Conservation (phyloP, 2,888 invertebrate genomes). For the Pollenia griseotomentosa region DNA sequence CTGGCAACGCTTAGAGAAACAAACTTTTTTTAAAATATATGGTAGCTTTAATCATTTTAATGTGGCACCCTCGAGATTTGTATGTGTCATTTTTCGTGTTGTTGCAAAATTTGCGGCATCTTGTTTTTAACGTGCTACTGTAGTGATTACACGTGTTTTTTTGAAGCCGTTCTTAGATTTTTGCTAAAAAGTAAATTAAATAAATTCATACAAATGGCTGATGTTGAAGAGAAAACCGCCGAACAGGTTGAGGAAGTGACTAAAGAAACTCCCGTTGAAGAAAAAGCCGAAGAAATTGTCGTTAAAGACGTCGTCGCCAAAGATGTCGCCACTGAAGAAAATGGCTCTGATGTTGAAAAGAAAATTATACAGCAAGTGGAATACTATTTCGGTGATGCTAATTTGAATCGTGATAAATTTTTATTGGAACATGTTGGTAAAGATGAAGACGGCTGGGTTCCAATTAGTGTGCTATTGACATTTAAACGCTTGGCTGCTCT, state of each 20-base stretch:
- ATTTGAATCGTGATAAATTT: conserved; percentile 96
- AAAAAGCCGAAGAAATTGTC: conserved; percentile 31
- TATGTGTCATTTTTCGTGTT: conserved; percentile 26
- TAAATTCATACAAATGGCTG: conserved; percentile 77
- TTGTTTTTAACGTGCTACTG: conserved; percentile 57
- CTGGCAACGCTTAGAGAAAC: too few species aligned
- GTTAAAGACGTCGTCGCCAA: conserved; percentile 23
- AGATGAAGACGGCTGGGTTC: conserved; percentile 97
- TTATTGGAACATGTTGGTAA: conserved; percentile 93
- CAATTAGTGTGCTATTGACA: conserved; percentile 91
- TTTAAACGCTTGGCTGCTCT: conserved; percentile 94
- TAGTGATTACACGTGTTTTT: conserved; percentile 71
- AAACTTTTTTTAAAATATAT: neutral
- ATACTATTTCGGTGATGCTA: conserved; percentile 92
- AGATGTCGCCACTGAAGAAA: conserved; percentile 31
- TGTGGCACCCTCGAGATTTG: conserved; percentile 21
- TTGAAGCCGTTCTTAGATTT: conserved; percentile 48
- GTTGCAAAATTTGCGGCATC: conserved; percentile 50
- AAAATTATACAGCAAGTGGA: conserved; percentile 88
- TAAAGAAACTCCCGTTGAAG: conserved; percentile 65
- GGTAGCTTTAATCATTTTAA: neutral
- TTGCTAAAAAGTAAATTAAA: conserved; percentile 3
- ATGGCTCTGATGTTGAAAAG: conserved; percentile 49
- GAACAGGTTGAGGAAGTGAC: conserved; percentile 70
- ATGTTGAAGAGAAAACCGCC: conserved; percentile 77